phyloP scores from a whole-genome alignment of 2,797 vertebrate species.

The Tiaroga cobitis region DNA sequence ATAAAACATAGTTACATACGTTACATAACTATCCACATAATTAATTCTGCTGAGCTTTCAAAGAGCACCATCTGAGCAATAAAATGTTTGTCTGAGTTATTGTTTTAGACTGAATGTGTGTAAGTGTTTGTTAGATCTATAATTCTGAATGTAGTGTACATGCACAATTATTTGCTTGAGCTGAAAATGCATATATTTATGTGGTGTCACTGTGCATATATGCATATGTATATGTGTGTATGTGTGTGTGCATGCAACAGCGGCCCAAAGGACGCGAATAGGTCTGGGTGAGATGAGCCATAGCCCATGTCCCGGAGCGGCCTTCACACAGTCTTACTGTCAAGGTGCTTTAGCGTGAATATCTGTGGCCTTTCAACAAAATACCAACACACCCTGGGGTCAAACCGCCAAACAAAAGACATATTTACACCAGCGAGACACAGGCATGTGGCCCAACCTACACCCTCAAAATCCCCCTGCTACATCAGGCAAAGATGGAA shows the following conservation, averaged over 20 bases:
- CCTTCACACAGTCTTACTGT: constrained; percentile 70
- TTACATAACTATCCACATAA: background rate
- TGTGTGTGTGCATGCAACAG: constrained; percentile 32
- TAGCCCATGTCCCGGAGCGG: constrained; percentile 71
- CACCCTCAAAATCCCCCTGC: constrained; percentile 36
- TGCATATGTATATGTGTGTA: constrained; percentile 30
- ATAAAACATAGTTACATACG: background rate
- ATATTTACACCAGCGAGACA: constrained; percentile 55
- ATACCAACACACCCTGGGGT: constrained; percentile 62
- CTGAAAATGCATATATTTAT: constrained; percentile 27
- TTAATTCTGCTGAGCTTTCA: background rate
- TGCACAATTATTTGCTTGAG: constrained; percentile 23
- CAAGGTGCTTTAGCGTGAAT: constrained; percentile 74
- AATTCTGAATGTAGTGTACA: constrained; percentile 8
- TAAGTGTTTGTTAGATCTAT: constrained; percentile 23
- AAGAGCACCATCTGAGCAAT: background rate
- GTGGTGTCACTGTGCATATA: constrained; percentile 31
- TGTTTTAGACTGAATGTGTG: background rate
- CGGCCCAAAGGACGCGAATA: constrained; percentile 49
- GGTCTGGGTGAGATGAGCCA: constrained; percentile 71
- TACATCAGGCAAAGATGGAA: constrained; percentile 38
- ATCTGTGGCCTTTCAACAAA: constrained; percentile 72
- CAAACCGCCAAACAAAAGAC: constrained; percentile 58
- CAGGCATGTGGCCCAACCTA: constrained; percentile 41
- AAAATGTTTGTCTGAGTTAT: background rate